Evolutionary conservation across 2,797 vertebrate genomes (phyloP).

Genomic region (Peromyscus nudipes): DNA sequence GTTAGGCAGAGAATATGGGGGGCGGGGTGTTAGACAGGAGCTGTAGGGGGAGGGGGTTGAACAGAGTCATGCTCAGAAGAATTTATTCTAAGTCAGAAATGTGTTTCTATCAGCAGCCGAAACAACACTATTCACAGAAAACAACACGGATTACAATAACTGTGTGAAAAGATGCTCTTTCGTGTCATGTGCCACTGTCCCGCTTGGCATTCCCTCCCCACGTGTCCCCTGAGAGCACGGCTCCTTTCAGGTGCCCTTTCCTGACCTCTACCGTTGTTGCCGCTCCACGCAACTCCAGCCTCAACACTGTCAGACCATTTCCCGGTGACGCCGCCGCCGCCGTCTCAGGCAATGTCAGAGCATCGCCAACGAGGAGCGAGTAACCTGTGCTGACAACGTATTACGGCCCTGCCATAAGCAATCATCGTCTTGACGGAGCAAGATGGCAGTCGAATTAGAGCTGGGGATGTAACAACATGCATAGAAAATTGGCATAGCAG

Average conservation of each 20-base stretch:
- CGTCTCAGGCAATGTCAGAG: conserved; percentile 85
- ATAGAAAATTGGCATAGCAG: conserved; percentile 85
- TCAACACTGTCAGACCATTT: conserved; percentile 86
- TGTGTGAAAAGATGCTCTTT: conserved; percentile 18
- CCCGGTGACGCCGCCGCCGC: conserved; percentile 81
- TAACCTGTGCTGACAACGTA: conserved; percentile 90
- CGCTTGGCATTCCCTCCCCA: conserved; percentile 81
- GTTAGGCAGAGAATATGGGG: background rate
- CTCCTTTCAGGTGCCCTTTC: conserved; percentile 79
- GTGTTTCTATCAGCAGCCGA: conserved; percentile 65
- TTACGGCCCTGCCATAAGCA: conserved; percentile 91
- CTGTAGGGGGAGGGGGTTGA: background rate
- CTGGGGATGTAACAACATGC: conserved; percentile 81
- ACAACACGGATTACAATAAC: conserved; percentile 61
- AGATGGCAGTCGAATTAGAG: conserved; percentile 86
- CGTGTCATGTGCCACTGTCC: conserved; percentile 65
- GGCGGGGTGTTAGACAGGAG: background rate
- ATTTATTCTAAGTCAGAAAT: conserved; percentile 55
- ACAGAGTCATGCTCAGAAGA: background rate
- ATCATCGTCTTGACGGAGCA: conserved; percentile 85
- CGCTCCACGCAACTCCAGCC: conserved; percentile 81
- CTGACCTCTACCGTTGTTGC: conserved; percentile 83
- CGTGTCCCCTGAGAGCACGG: background rate
- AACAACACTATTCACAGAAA: conserved; percentile 60
- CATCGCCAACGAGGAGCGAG: conserved; percentile 85